These are phyloP conservation scores for Lepidocolaptes lacrymiger DNA, from an alignment of 2,797 vertebrate species.

Conservation along the genomic window DNA sequence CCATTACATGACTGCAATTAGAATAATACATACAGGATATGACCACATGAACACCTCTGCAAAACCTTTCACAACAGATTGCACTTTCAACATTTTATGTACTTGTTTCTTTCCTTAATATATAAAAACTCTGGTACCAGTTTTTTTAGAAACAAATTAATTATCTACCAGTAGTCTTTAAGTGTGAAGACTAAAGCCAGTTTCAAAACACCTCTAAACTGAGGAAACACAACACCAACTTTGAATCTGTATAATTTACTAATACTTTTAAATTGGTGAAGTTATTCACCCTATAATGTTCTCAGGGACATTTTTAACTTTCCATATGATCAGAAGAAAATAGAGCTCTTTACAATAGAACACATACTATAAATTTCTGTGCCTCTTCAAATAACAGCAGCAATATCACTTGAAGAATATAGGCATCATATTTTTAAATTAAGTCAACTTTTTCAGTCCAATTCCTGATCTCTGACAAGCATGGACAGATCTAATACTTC, in stretches of 20 bases:
- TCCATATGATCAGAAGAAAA: not conserved
- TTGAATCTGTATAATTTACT: not conserved
- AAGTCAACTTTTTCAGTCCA: not conserved
- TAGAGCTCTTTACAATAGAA: not conserved
- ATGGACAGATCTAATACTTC: not conserved
- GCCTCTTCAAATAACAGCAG: not conserved
- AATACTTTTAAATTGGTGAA: not conserved
- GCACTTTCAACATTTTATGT: not conserved
- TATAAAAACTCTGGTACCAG: not conserved
- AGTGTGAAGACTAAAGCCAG: not conserved
- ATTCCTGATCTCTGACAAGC: not conserved
- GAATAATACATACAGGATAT: not conserved
- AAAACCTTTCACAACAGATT: not conserved
- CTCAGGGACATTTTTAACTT: not conserved
- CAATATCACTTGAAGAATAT: not conserved
- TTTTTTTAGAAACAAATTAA: not conserved
- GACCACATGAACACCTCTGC: not conserved
- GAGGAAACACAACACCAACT: not conserved
- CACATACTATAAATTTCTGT: not conserved
- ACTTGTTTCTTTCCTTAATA: not conserved
- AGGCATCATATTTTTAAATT: not conserved
- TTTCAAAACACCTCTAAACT: not conserved
- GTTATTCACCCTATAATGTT: not conserved
- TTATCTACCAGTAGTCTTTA: not conserved
- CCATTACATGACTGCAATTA: not conserved